phyloP scores from a whole-genome alignment of 2,113 vertebrate genomes.

The Gambusia affinis region DNA sequence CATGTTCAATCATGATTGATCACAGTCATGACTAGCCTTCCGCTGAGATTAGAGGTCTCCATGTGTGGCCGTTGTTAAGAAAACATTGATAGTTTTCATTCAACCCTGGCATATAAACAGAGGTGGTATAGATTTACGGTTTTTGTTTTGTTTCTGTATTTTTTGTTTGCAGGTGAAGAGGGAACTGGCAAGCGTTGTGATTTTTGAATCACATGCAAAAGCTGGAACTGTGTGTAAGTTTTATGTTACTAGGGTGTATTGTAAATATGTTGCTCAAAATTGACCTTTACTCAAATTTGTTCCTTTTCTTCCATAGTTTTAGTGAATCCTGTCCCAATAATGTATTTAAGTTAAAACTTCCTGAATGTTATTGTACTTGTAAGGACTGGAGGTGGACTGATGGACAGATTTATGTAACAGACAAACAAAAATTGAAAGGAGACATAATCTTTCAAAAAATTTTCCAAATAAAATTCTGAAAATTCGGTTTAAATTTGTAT shows the following conservation, averaged over 20 bases:
- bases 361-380: neutral
- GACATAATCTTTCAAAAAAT: neutral
- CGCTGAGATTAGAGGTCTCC: neutral
- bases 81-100: neutral
- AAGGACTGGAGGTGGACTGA: neutral
- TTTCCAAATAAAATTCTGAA: no score
- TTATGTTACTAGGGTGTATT: neutral
- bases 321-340: neutral
- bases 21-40: neutral
- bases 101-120: neutral
- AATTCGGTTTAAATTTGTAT: no score
- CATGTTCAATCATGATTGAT: neutral
- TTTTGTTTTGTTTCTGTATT: conserved; percentile 3
- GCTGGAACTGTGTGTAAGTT: conserved; percentile 97
- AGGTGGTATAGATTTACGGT: neutral
- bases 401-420: neutral
- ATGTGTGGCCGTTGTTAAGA: neutral
- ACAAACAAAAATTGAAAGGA: neutral
- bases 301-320: neutral
- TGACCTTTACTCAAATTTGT: neutral
- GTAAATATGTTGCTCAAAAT: neutral
- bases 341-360: neutral
- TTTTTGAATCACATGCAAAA: conserved; percentile 98
- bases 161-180: conserved; percentile 87
- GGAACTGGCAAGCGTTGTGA: conserved; percentile 93